A percentile compares a stretch with the other conserved stretches of the same genome.
These are phyloP conservation scores for Drosophila tropicalis DNA, from an alignment of 1,140 invertebrate genomes.

Conservation along the genomic window DNA sequence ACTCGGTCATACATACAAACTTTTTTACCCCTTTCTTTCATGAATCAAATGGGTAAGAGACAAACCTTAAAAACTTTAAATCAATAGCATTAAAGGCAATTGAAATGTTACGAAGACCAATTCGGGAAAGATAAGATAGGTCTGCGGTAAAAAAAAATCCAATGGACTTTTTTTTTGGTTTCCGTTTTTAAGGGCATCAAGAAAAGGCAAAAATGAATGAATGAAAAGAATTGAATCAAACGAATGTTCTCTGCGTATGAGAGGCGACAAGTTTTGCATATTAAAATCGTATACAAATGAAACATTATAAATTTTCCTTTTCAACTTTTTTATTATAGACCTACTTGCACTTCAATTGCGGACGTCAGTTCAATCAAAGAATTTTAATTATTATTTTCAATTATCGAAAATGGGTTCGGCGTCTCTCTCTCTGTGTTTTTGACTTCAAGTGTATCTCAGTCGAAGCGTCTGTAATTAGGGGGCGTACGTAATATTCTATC, in stretches of 20 bases:
- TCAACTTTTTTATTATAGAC: constrained; percentile 53
- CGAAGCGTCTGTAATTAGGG: constrained; percentile 61
- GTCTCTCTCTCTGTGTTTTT: constrained; percentile 46
- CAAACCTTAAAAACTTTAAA: neutral
- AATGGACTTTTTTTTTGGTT: neutral
- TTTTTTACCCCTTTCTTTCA: neutral
- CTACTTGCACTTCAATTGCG: constrained; percentile 72
- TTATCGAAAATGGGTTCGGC: constrained; percentile 79
- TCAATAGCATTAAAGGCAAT: no score
- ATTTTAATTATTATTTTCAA: constrained; percentile 83
- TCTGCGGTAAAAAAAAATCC: neutral
- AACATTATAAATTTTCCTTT: constrained; percentile 56
- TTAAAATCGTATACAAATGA: constrained; percentile 49
- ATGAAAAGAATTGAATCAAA: constrained; percentile 24
- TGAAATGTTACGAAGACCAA: no score
- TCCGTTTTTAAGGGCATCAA: neutral
- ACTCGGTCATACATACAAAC: no score
- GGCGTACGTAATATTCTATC: constrained; percentile 59
- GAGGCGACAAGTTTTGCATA: constrained; percentile 72
- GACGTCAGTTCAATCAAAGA: constrained; percentile 75
- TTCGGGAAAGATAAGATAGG: no score
- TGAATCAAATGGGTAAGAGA: neutral
- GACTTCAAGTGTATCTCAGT: constrained; percentile 54
- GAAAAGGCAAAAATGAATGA: neutral
- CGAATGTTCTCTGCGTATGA: constrained; percentile 1